Evolutionary conservation across 2,888 invertebrate genomes (phyloP), one percentile per base, ranked within the genome.

Genomic region (Eremobia ochroleuca): DNA sequence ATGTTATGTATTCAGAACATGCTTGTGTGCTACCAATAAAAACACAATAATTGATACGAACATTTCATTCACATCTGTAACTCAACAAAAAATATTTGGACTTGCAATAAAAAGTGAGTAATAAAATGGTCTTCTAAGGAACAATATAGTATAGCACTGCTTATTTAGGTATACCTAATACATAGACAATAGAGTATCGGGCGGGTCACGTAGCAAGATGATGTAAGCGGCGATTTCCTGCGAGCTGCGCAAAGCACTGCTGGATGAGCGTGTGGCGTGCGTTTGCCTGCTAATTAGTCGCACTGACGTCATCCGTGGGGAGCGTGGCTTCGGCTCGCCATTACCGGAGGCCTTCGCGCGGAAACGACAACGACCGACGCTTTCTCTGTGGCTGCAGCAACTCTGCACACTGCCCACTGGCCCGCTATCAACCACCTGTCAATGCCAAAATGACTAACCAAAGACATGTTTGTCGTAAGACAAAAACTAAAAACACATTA

Each of bases 331-430:
- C 90, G 87, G 87, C 88, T 92, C 90, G 94, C 94, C 94, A 96
- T 96, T 96, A 96, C 92, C 87, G 92, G 91, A 91, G 90, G 95
- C 96, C 95, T 92, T 96, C 95, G 95, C 95, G 96, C 95, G 96
- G 95, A 96, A 96, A 96, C 94, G 96, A 96, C 96, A 96, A 96
- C 94, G 96, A 95, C 96, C 96, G 95, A 87, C 91, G 95, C 95
- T 96, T 96, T 97, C 96, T 95, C 95, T 94, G 92, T 88, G 91
- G 89, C 92, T 90, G 90, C 91, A 91, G 82, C 86, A 87, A 90
- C 88, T 88, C 88, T 85, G 89, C 91, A 91, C 77, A 77, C 87
- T 85, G 89, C 89, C 91, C 82, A 73, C 80, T 85, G 86, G 87
- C 86, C 90, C 84, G 90, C 88, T 89, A 90, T 77, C 88, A 88